Base-by-base conservation (phyloP, 2,888 invertebrate species). In the Teinopalpus imperialis region DNA sequence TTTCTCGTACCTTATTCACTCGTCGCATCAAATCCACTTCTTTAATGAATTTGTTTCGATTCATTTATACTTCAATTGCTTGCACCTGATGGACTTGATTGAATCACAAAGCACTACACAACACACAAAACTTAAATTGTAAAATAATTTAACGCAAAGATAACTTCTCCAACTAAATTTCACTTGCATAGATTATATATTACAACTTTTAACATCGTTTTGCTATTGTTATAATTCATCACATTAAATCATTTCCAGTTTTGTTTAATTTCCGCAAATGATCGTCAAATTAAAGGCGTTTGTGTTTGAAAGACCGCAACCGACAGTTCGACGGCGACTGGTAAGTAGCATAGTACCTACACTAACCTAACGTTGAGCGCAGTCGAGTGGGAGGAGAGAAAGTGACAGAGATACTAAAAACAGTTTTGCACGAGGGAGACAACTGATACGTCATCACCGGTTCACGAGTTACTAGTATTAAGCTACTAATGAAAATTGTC, bases 1-100 rank as follows among this genome's bases (percentile, higher is more conserved):
- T 86, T 86, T 77, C 59, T 58, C 74, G 70, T 86, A 87, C 87
- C 87, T 87, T 85, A 74, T 75, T 75, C 72, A 70, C 69, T 77
- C 74, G 72, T 64, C 57, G 69, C 77, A 77, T 78, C 73, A 70
- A 81, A 78, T 76, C 76, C 76, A 78, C 77, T 69, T 65, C 66
- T 62, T 57, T 61, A 54, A 61, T 56, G 57, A 59, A 59, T 59
- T 53, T 68, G 53, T 64, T 52, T 63, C 60, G 64, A 64, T 68
- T 75, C 74, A 74, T 75, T 78, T 69, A 68, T 20, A 71, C 61
- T 65, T 57, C 53, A 54, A 60, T 14, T 60, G 52, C 64, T 52
- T 51, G 52, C 57, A 49, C 53, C 53, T 55, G 59, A 56, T 69
- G 60, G 61, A 61, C 65, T 58, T 59, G 66, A 70, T 68, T 57